A percentile compares a stretch with the other conserved stretches of the same genome.
These are phyloP conservation scores for Acomys russatus DNA, from an alignment of 2,797 vertebrate species.

Conservation along the genomic window DNA sequence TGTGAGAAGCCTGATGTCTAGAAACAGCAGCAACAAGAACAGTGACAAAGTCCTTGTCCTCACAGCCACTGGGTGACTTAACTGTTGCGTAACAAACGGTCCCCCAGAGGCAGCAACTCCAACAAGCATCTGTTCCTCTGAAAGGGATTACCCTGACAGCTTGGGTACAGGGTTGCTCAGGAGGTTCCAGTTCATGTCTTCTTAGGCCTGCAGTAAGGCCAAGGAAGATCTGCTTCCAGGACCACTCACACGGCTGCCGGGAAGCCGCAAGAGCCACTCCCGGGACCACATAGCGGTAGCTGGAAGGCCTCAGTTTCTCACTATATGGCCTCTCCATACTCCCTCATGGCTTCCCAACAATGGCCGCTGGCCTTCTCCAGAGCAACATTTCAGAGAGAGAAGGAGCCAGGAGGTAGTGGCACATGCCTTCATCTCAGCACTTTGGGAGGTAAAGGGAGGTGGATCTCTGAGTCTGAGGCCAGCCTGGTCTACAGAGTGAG, in stretches of 20 bases:
- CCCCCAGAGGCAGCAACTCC: neutral
- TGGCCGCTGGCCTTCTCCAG: neutral
- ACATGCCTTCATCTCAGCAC: neutral
- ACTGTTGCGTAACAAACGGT: neutral
- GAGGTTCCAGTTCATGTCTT: neutral
- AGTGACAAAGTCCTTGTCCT: neutral
- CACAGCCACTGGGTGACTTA: neutral
- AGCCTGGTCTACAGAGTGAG: neutral
- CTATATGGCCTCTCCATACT: neutral
- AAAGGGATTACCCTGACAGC: neutral
- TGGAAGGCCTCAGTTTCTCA: neutral
- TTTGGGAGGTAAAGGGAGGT: neutral
- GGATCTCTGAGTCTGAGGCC: neutral
- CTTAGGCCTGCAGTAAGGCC: neutral
- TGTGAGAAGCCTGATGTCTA: neutral
- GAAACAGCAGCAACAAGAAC: neutral
- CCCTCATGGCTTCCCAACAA: neutral
- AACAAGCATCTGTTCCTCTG: neutral
- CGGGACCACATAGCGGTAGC: neutral
- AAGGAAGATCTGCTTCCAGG: neutral
- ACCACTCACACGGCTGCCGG: rapidly evolving
- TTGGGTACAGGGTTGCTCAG: neutral
- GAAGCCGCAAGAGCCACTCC: neutral
- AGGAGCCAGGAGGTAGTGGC: neutral
- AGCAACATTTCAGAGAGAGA: neutral